Base-by-base conservation (phyloP, 2,888 invertebrate species). In the Brenthis hecate region DNA sequence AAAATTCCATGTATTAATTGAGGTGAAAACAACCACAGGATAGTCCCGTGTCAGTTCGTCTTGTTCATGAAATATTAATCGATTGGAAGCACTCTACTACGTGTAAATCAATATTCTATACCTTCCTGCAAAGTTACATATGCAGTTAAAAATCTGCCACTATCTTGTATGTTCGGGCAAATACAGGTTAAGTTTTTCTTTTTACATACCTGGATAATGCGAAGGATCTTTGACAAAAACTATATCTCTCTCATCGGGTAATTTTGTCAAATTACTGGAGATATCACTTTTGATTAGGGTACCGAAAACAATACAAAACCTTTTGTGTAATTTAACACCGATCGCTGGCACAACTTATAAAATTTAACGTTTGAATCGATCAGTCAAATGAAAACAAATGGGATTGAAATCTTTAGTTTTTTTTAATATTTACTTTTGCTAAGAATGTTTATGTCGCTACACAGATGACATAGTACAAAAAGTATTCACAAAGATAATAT, bases 311-410 rank as follows among this genome's bases (percentile, higher is more conserved):
- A 85, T 79, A 86, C 84, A 82, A 81, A 81, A 86, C 88, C 88
- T 89, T 91, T 90, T 89, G 85, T 88, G 92, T 88, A 91, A 92
- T 76, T 77, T 73, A 89, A 92, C 77, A 87, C 86, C 82, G 80
- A 81, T 85, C 86, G 84, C 84, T 82, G 79, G 77, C 81, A 81
- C 79, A 81, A 82, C 78, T 78, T 77, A 80, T 80, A 80, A 80
- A 78, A 78, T 77, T 70, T 79, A 73, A 78, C 84, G 83, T 83
- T 81, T 84, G 82, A 77, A 78, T 78, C 77, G 80, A 81, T 81
- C 81, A 75, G 76, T 66, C 56, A 53, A 19, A 54, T 53, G 53
- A 53, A 62, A 36, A 60, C 66, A 66, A 67, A 70, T 64, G 61
- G 43, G 23, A 68, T 70, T 65, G 56, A 64, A 71, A n/a, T 50